These are phyloP conservation scores for Phymanthus crucifer DNA, from an alignment of 92 coral and sea anemone species.

Conservation along the genomic window DNA sequence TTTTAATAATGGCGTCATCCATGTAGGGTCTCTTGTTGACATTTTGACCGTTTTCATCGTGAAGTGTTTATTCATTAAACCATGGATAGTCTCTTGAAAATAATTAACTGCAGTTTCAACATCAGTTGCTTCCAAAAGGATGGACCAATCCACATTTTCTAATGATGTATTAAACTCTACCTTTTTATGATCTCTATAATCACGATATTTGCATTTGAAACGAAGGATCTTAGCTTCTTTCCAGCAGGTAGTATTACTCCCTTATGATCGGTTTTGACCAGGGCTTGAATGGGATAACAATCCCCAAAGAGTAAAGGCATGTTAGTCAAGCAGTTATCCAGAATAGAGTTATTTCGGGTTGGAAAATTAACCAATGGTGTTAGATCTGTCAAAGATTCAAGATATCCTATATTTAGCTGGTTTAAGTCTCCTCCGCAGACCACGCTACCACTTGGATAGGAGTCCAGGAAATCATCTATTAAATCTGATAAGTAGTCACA, in stretches of 20 bases:
- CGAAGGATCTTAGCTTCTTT: conserved; percentile 21
- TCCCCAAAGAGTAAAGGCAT: conserved; percentile 15
- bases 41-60: background rate
- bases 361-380: conserved; percentile 25
- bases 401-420: no score
- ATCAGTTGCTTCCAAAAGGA: background rate
- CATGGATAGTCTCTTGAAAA: background rate
- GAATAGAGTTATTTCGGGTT: conserved; percentile 12
- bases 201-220: conserved; percentile 3
- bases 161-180: background rate
- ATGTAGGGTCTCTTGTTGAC: background rate
- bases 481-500: background rate
- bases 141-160: background rate
- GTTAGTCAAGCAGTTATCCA: conserved; percentile 32
- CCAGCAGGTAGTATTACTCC: conserved; percentile 25
- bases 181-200: conserved; percentile 26
- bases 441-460: no score
- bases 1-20: background rate
- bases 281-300: conserved; percentile 15
- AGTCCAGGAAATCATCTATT: conserved; percentile 3
- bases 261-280: conserved; percentile 22
- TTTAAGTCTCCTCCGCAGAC: no score
- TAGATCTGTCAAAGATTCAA: no score
- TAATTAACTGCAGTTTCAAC: background rate
- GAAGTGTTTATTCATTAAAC: background rate